Evolutionary conservation across 2,888 invertebrate species (phyloP), one percentile per base, ranked within the genome.

Genomic region (Ariolimax columbianus): DNA sequence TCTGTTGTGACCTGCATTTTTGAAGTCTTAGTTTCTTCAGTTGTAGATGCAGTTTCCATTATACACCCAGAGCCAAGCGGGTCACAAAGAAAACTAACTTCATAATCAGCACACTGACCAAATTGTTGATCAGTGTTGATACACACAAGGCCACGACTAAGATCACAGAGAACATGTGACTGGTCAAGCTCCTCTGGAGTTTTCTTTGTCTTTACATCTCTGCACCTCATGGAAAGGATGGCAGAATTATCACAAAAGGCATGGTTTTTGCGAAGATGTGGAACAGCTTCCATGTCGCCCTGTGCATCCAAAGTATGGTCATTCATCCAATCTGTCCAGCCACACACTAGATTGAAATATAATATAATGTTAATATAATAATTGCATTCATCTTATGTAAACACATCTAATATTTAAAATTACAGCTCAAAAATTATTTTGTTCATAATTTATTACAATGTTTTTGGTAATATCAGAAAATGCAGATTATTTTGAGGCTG

Each of bases 61-160:
- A 38, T 68, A 47, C 88, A 89, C 30, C 73, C 77, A 63, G 83
- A 38, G 19, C 83, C 82, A n/a, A 72, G 38, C n/a, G 88, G 87
- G 51, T 88, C 88, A 84, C 89, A 89, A 43, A 85, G 78, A 68
- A 88, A 85, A 30, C 88, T 77, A 0, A 89, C 86, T 85, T 89
- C 88, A 83, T 87, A 89, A 82, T 89, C 87, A 55, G 77, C 70
- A 84, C 89, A 89, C 66, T 68, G 77, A 11, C 78, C 77, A n/a
- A 78, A 72, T 23, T 36, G 63, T 6, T 80, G 80, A n/a, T 82
- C n/a, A 0, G 47, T 23, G 55, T 55, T 73, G 36, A 73, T 1
- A 47, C 82, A 82, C 2, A 82, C n/a, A 1, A 82, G 59, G 0
- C 73, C 82, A 73, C 17, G 30, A 19, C 14, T 38, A n/a, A 40